Base-by-base conservation (phyloP, 2,113 vertebrate species). In the Larimichthys crocea region DNA sequence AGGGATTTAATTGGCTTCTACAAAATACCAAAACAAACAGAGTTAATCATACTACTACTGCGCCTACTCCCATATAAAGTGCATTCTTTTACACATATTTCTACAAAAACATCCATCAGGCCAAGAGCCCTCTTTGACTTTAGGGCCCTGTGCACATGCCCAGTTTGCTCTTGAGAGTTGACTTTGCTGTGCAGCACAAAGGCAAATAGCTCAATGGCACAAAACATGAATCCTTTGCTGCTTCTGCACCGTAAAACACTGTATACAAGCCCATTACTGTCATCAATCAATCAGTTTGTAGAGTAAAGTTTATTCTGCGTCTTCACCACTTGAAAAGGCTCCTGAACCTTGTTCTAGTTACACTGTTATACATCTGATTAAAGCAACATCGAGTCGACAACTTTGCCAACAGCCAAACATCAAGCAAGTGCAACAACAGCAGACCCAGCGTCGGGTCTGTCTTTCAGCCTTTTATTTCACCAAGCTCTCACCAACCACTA, bases 151-250 rank as follows among this genome's bases (percentile, higher is more conserved):
- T 16, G n/a, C 22, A 29, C 46, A 31, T 31, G 48, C 65, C 29
- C 65, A 31, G 19, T 52, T 31, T 50, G 24, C 44, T 8, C 48
- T 44, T 40, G 4, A 0, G 19, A 11, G 10, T 62, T n/a, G 60
- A 20, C 35, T 63, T 44, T 22, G 40, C 61, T 63, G 61, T 64
- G n/a, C 62, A 46, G 40, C 40, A 64, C 40, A 22, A 22, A 64
- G n/a, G 19, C 11, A 15, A 44, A 8, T 8, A 42, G 20, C 35
- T 44, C 22, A 3, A 63, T 14, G 31, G 17, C 19, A 42, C 61
- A 44, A 64, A 44, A 44, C 12, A 22, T 8, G 61, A 64, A 44
- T 44, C 40, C 1, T 22, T 15, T 63, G 5, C 50, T 19, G 29
- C 29, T 31, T 4, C 29, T 31, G 29, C 29, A 31, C 29, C 3